phyloP scores from a whole-genome alignment of 2,797 vertebrate species.

The Anguilla pacifica region DNA sequence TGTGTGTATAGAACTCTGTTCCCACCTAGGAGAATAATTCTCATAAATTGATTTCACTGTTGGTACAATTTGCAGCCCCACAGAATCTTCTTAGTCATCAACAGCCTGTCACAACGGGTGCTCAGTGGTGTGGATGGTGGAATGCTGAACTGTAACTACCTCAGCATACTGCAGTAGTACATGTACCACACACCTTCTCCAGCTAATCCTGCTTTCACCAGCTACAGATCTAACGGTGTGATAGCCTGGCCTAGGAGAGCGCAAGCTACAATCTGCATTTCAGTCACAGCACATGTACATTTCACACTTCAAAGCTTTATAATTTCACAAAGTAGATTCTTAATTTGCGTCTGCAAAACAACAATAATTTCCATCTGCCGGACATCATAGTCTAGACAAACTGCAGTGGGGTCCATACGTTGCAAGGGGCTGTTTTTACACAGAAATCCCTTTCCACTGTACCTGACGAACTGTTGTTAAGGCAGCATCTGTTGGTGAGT shows the following conservation, averaged over 20 bases:
- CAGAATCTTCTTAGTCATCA: neutral
- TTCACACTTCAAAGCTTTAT: neutral
- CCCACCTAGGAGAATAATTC: neutral
- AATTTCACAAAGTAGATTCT: neutral
- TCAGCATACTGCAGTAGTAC: neutral
- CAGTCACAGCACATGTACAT: neutral
- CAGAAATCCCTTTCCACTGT: neutral
- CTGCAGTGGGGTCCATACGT: neutral
- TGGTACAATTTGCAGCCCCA: neutral
- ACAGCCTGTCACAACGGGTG: neutral
- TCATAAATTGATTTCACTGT: neutral
- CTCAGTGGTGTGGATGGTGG: neutral
- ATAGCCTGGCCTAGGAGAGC: neutral
- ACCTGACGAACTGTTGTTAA: neutral
- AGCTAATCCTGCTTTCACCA: neutral
- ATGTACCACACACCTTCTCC: neutral
- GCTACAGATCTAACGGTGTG: neutral
- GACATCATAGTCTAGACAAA: neutral
- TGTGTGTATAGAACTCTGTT: neutral
- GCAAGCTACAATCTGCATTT: neutral
- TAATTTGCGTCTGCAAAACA: neutral
- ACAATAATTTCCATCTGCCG: neutral
- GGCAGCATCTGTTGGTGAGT: slow-evolving; percentile 12
- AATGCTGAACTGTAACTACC: neutral
- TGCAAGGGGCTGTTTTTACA: neutral